Base-by-base conservation (phyloP, 2,888 invertebrate genomes). In the Cephus sareptanus region DNA sequence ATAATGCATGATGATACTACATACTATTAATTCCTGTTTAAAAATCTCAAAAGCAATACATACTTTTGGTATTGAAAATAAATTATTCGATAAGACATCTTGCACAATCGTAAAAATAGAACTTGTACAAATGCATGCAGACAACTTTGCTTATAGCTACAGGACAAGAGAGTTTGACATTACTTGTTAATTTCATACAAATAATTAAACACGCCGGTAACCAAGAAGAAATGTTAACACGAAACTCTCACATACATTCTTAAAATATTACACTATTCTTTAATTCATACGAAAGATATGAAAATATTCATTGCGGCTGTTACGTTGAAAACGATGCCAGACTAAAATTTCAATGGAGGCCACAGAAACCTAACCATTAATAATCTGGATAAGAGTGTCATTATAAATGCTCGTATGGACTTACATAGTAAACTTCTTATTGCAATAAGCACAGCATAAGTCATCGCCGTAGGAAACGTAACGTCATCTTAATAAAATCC, bases 331-430 rank as follows among this genome's bases (percentile, higher is more conserved):
- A 70, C 31, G 85, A 84, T 85, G 84, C 81, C 82, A 83, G 78
- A 81, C 68, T 34, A 81, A 84, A 79, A 80, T 80, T 78, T 83
- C 85, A 88, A 88, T 88, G 88, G 88, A 87, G 85, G 88, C 85
- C 85, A 83, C 77, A 34, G 78, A 78, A 85, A 85, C 87, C 87
- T 88, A 88, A 88, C 88, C 88, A 88, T 82, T 81, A 88, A 88
- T 83, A 78, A 81, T 56, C n/a, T 15, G n/a, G 40, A 56, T 56
- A 23, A 56, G 56, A 56, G 23, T 23, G 23, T 56, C 23, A 56
- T 56, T 56, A 56, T 56, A 74, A 78, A 77, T 74, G 77, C 34
- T 78, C 30, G 74, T 34, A 34, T 69, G 35, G 79, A 85, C 85
- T 82, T 83, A 85, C 82, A 83, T 79, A 79, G 79, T 78, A 75